A percentile compares a stretch with the other conserved stretches of the same genome.
Evolutionary conservation across 2,888 invertebrate species (phyloP).

Genomic region (Drosophila koepferae): DNA sequence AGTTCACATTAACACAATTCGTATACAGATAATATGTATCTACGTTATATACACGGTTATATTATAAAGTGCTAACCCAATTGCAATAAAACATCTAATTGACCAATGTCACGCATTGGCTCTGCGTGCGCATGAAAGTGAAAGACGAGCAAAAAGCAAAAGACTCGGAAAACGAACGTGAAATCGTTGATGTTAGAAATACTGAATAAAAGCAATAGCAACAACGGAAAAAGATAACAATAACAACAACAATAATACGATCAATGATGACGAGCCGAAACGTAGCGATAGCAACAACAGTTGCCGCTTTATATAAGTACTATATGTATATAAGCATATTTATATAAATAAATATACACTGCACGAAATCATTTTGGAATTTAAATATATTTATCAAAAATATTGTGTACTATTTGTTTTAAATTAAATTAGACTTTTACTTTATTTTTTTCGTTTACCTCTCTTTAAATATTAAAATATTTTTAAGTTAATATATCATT

Average conservation of each 20-base stretch:
- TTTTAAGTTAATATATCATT: too few relatives aligned
- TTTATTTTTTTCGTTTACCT: too few relatives aligned
- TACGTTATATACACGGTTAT: too few relatives aligned
- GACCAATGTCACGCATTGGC: constrained; percentile 58
- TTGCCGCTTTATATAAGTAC: constrained; percentile 14
- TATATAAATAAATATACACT: not conserved
- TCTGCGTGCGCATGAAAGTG: constrained; percentile 52
- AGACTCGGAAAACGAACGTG: constrained; percentile 75
- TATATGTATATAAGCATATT: not conserved
- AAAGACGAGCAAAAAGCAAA: constrained; percentile 56
- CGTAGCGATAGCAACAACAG: constrained; percentile 9
- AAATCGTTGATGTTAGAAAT: constrained; percentile 30
- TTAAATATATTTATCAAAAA: not conserved
- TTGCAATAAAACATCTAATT: constrained; percentile 43
- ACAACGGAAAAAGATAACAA: constrained; percentile 2
- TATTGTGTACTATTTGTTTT: not conserved
- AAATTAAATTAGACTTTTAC: too few relatives aligned
- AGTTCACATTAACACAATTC: constrained; percentile 22
- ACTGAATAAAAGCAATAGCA: constrained; percentile 1
- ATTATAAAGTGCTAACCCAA: constrained; percentile 7
- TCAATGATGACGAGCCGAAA: constrained; percentile 48
- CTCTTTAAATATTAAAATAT: too few relatives aligned
- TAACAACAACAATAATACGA: constrained; percentile 23
- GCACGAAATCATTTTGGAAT: not conserved
- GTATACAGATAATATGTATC: not conserved